A percentile compares a stretch with the other conserved stretches of the same genome.
phyloP scores from a whole-genome alignment of 2,888 invertebrate genomes.

The Trachelus iudaicus region DNA sequence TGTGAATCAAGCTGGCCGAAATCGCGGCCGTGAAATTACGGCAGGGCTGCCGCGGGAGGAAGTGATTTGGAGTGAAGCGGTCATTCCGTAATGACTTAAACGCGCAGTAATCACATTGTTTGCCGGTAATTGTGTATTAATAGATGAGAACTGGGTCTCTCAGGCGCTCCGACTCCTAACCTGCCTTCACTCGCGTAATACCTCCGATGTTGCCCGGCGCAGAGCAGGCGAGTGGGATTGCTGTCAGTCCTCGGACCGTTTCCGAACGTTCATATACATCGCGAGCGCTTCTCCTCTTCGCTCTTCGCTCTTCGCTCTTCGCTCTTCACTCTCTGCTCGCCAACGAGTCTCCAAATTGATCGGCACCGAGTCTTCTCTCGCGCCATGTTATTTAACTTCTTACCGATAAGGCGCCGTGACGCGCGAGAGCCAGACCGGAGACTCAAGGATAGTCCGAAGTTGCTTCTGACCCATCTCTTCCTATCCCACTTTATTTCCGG shows the following conservation, averaged over 20 bases:
- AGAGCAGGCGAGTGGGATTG: background rate
- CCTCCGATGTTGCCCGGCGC: background rate
- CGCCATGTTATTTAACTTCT: background rate
- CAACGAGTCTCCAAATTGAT: background rate
- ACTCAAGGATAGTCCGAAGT: background rate
- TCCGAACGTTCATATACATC: background rate
- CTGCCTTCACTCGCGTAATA: slow-evolving; percentile 27
- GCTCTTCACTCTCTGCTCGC: background rate
- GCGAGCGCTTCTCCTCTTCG: background rate
- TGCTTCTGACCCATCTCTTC: background rate
- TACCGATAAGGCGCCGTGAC: background rate
- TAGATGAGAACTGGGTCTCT: slow-evolving; percentile 59
- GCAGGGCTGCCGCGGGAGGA: slow-evolving; percentile 25
- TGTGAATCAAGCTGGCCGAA: slow-evolving; percentile 19
- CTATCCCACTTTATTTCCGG: background rate
- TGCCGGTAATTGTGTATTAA: slow-evolving; percentile 55
- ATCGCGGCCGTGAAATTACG: slow-evolving; percentile 27
- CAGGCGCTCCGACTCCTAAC: slow-evolving; percentile 8
- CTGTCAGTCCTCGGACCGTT: background rate
- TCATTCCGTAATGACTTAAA: slow-evolving; percentile 51
- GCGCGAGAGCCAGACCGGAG: background rate
- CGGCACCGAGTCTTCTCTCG: background rate
- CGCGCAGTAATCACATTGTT: slow-evolving; percentile 57
- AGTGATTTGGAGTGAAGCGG: slow-evolving; percentile 27
- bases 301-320: background rate